A percentile compares a stretch with the other conserved stretches of the same genome.
Conservation (phyloP, 2,113 vertebrate species). For the Sceloporus undulatus region DNA sequence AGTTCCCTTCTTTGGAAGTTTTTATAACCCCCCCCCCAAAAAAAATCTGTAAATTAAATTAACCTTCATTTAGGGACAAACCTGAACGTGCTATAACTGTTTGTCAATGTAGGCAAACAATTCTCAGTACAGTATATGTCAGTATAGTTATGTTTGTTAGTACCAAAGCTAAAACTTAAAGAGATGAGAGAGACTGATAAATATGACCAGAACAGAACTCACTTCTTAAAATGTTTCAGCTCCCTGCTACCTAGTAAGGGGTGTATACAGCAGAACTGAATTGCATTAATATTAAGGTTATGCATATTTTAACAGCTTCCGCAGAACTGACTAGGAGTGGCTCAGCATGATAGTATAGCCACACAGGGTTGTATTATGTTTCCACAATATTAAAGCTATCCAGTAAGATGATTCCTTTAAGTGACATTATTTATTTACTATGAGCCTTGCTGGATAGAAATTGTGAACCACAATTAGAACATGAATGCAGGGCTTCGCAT, state of each 20-base stretch:
- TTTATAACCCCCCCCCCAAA: too few species aligned
- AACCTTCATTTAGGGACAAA: too few species aligned
- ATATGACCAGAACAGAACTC: background rate
- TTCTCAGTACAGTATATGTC: too few species aligned
- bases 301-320: constrained; percentile 52
- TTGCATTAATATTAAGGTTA: constrained; percentile 28
- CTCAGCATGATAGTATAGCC: constrained; percentile 38
- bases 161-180: background rate
- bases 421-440: constrained; percentile 28
- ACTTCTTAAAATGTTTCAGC: background rate
- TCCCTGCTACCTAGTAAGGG: constrained; percentile 26
- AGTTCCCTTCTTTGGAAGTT: too few species aligned
- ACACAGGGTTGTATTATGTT: constrained; percentile 49
- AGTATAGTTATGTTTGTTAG: background rate
- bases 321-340: constrained; percentile 33
- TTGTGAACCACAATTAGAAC: background rate
- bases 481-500: background rate
- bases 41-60: too few species aligned
- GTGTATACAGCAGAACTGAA: constrained; percentile 16
- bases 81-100: too few species aligned
- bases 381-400: constrained; percentile 51
- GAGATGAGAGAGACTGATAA: background rate
- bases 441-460: background rate
- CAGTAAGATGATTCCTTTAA: background rate
- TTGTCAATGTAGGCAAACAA: too few species aligned